Percentiles rank a stretch among this genome's conserved stretches.
Conservation (phyloP, 2,797 vertebrate genomes). For the Octomys mimax region DNA sequence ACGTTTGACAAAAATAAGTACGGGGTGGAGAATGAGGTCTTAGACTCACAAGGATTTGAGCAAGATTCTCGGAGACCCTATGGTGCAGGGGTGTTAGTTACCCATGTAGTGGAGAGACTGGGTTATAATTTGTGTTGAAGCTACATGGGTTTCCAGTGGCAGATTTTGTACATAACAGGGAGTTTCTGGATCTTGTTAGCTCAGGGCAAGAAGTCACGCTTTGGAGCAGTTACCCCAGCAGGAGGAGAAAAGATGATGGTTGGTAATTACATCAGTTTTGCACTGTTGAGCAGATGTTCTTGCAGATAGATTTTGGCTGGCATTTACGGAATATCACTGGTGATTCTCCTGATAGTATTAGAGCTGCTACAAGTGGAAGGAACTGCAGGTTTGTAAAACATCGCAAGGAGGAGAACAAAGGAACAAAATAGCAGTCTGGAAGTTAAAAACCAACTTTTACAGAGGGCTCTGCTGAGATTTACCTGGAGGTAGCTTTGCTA, state of each 20-base stretch:
- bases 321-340: conserved; percentile 88
- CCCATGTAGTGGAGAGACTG: conserved; percentile 80
- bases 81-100: conserved; percentile 70
- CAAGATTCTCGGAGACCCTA: conserved; percentile 73
- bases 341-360: conserved; percentile 85
- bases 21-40: conserved; percentile 60
- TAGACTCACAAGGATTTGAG: conserved; percentile 70
- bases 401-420: conserved; percentile 62
- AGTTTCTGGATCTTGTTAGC: conserved; percentile 89
- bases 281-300: conserved; percentile 91
- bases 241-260: conserved; percentile 91
- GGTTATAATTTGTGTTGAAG: conserved; percentile 85
- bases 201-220: conserved; percentile 90
- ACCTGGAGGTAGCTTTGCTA: conserved; percentile 40
- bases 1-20: conserved; percentile 60
- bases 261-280: conserved; percentile 91
- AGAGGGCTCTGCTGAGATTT: conserved; percentile 19
- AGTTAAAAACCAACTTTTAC: conserved; percentile 63
- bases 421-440: background rate
- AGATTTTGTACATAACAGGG: conserved; percentile 87
- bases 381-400: conserved; percentile 78
- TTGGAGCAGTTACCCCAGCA: conserved; percentile 91
- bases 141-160: conserved; percentile 80
- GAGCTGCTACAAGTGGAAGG: conserved; percentile 82
- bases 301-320: conserved; percentile 90